phyloP scores from a whole-genome alignment of 2,113 vertebrate genomes.

The Ancistrus triradiatus region DNA sequence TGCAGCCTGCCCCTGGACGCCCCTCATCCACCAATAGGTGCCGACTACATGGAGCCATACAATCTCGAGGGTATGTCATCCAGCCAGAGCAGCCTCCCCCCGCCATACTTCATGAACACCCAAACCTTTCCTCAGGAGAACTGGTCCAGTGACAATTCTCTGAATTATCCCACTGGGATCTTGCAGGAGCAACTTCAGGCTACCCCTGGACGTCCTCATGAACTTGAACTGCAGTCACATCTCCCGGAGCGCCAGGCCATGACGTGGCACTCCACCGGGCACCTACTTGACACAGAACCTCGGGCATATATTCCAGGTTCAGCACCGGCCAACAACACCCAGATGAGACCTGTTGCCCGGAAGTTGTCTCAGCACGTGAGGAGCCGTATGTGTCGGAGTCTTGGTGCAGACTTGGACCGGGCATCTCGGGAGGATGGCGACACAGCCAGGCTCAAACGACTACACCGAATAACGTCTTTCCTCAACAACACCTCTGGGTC shows the following conservation, averaged over 20 bases:
- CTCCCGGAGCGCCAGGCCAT: neutral
- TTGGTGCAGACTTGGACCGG: conserved; percentile 65
- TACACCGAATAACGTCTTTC: conserved; percentile 61
- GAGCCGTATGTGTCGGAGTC: conserved; percentile 64
- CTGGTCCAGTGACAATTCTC: conserved; percentile 44
- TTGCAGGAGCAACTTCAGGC: neutral
- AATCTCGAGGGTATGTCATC: neutral
- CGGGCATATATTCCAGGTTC: conserved; percentile 19
- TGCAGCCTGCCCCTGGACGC: conserved; percentile 30
- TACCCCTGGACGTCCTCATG: neutral
- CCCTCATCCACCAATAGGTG: neutral
- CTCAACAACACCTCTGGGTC: conserved; percentile 64
- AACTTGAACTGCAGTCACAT: neutral
- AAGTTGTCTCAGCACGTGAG: conserved; percentile 43
- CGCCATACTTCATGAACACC: conserved; percentile 10
- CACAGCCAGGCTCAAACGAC: conserved; percentile 54
- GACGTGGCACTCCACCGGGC: conserved; percentile 51
- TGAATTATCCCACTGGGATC: neutral
- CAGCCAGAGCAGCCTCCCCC: conserved; percentile 37
- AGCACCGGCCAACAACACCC: neutral
- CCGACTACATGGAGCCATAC: neutral
- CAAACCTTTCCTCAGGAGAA: conserved; percentile 19
- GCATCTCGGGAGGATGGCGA: conserved; percentile 48
- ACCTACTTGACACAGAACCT: conserved; percentile 32
- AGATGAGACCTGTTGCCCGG: neutral